Percentiles rank a stretch among this genome's conserved stretches.
Conservation (phyloP, 1,140 invertebrate genomes). For the Carcinoscorpius rotundicauda region DNA sequence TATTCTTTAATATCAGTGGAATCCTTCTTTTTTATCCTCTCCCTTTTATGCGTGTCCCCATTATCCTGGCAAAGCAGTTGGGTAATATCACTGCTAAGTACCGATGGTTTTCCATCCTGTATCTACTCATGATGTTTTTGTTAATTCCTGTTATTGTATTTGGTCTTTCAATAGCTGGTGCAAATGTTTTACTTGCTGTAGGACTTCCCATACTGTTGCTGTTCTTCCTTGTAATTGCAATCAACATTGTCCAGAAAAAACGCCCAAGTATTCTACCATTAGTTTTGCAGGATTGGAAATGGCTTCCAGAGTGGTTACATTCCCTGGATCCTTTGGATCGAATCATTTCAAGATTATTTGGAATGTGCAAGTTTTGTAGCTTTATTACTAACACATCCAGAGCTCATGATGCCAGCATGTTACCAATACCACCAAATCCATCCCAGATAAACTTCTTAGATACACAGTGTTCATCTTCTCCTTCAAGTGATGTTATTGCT, state of each 20-base stretch:
- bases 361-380: too few relatives aligned
- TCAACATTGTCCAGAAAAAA: slow-evolving; percentile 36
- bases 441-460: too few relatives aligned
- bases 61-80: slow-evolving; percentile 40
- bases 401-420: too few relatives aligned
- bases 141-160: slow-evolving; percentile 39
- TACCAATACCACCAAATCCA: too few relatives aligned
- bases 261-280: slow-evolving; percentile 33
- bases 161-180: slow-evolving; percentile 32
- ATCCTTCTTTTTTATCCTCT: slow-evolving; percentile 49
- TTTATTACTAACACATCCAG: too few relatives aligned
- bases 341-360: slow-evolving; percentile 15
- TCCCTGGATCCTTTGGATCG: slow-evolving; percentile 39
- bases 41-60: slow-evolving; percentile 43
- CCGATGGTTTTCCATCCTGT: slow-evolving; percentile 45
- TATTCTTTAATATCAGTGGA: slow-evolving; percentile 49
- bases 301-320: slow-evolving; percentile 37
- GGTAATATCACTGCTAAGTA: slow-evolving; percentile 42
- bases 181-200: slow-evolving; percentile 26
- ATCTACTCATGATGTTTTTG: slow-evolving; percentile 42
- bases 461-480: too few relatives aligned
- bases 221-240: slow-evolving; percentile 27
- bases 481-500: too few relatives aligned
- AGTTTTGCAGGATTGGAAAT: slow-evolving; percentile 39
- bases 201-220: slow-evolving; percentile 30